Evolutionary conservation across 2,113 vertebrate species (phyloP).

Genomic region (Lepus americanus): DNA sequence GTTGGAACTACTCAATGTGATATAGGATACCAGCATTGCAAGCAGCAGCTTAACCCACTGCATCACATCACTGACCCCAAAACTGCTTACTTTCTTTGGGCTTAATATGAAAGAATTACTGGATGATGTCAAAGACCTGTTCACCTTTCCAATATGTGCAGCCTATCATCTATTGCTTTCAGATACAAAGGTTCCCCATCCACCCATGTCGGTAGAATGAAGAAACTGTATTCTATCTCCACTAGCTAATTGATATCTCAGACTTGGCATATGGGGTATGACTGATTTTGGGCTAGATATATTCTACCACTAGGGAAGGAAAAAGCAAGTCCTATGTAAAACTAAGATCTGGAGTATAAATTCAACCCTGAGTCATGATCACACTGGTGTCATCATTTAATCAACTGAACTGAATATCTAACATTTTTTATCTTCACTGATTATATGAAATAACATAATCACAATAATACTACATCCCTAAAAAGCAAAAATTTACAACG

Average conservation of each 20-base stretch:
- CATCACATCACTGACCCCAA: no score
- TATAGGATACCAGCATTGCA: no score
- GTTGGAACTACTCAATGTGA: no score
- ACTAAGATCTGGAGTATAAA: slow-evolving; percentile 32
- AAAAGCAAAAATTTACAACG: not conserved
- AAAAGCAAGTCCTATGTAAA: not conserved
- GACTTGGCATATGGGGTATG: not conserved
- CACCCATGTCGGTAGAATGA: not conserved
- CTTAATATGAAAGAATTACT: slow-evolving; percentile 7
- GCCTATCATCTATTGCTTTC: not conserved
- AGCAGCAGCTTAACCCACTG: no score
- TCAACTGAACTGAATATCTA: slow-evolving; percentile 7
- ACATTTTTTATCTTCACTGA: slow-evolving; percentile 10
- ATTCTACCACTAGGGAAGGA: not conserved
- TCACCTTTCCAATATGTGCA: not conserved
- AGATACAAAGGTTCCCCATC: not conserved
- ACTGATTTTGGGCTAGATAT: not conserved
- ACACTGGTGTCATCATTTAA: not conserved
- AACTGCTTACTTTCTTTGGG: not conserved
- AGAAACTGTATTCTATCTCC: not conserved
- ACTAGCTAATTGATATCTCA: not conserved
- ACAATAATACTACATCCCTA: not conserved
- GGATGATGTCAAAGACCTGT: not conserved
- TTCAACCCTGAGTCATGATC: not conserved
- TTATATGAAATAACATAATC: not conserved